Base-by-base conservation (phyloP, 2,113 vertebrate species). In the Mus spicilegus region DNA sequence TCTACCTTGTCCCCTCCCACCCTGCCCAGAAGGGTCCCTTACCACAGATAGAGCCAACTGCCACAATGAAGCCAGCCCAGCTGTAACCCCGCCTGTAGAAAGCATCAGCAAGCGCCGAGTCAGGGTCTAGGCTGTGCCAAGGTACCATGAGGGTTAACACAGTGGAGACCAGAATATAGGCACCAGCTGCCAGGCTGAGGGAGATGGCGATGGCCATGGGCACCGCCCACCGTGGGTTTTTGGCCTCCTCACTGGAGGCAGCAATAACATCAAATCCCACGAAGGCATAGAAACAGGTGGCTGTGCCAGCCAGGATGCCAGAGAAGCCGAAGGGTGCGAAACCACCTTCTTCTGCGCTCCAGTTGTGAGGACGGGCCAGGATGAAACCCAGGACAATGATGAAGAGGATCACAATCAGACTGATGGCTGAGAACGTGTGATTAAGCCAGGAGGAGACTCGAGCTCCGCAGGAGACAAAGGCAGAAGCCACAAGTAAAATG, bases 191-290 rank as follows among this genome's bases (percentile, higher is more conserved):
- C 65, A 99, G 96, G 58, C 97, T 98, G 26, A 99, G 96, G 5
- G 99, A 99, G 95, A 99, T 98, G 1, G 99, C 99, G 0, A 99
- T 99, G 76, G 99, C 99, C 63, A 99, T 98, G 19, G 99, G 99
- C 78, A 99, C 94, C 0, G 99, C 99, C 96, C 97, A 99, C 98
- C 99, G 99, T 0, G 99, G 99, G 97, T 99, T 99, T 96, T 98
- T 99, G 73, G 99, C 99, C 97, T 99, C 99, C 97, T 99, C 99
- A 0, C 99, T 99, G 92, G 99, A 99, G 3, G 99, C 99, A 0
- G 99, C 99, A 0, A 99, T 99, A n/a, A 99, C 99, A 0, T 99
- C 99, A 0, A 99, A 99, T 82, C 99, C 99, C 84, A 99, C 99
- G 0, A 99, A 99, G 14, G 99, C 99, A 0, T 99, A 99, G 98